Conservation (phyloP, 2,888 invertebrate species). For the Polydesmus complanatus region DNA sequence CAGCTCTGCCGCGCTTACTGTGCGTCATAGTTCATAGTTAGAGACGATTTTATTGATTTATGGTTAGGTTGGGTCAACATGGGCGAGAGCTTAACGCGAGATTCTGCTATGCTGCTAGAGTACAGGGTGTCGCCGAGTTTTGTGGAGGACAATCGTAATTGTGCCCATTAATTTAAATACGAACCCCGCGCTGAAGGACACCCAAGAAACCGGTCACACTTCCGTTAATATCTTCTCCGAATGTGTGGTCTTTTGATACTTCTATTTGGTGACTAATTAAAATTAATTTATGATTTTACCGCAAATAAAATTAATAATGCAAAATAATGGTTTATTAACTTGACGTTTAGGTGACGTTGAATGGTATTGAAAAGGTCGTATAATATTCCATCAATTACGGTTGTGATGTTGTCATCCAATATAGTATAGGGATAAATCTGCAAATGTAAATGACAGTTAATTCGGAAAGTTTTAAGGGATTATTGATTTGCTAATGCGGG, state of each 20-base stretch:
- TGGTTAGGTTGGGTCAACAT: too few relatives aligned
- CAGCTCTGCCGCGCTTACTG: too few relatives aligned
- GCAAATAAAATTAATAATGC: not conserved
- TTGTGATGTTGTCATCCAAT: not conserved
- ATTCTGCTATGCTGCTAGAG: too few relatives aligned
- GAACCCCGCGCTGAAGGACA: not conserved
- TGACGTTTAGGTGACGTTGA: not conserved
- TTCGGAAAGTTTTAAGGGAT: too few relatives aligned
- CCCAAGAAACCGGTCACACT: not conserved
- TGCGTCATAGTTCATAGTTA: too few relatives aligned
- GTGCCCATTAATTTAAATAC: too few relatives aligned
- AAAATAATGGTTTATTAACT: too few relatives aligned
- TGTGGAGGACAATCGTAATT: too few relatives aligned
- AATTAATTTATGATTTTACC: not conserved
- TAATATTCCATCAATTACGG: not conserved
- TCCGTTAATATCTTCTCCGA: not conserved
- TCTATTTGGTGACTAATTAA: not conserved
- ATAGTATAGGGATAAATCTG: not conserved
- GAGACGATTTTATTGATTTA: too few relatives aligned
- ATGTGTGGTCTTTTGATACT: not conserved
- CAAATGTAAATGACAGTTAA: not conserved
- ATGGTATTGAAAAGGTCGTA: not conserved
- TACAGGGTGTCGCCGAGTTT: too few relatives aligned
- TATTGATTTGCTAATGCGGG: not conserved
- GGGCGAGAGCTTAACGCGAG: too few relatives aligned